phyloP scores from a whole-genome alignment of 2,888 invertebrate genomes.

The Tetragnatha montana region DNA sequence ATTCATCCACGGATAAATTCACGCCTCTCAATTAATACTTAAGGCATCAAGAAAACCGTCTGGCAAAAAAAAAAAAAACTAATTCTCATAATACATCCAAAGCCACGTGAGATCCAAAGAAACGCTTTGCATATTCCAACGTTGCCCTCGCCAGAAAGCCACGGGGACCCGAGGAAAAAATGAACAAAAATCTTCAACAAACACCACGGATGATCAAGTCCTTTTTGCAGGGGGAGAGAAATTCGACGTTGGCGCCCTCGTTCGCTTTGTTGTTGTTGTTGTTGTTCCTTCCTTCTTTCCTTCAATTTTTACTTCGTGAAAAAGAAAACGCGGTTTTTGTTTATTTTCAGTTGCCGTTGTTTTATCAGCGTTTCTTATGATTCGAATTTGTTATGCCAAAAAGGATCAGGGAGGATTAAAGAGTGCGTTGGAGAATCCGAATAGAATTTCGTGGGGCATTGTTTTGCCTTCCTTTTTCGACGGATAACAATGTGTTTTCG shows the following conservation, averaged over 20 bases:
- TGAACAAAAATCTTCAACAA: constrained; percentile 14
- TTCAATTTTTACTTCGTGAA: constrained; percentile 20
- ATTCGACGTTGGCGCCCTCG: constrained; percentile 6
- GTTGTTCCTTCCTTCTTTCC: constrained; percentile 17
- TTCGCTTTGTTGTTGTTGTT: constrained; percentile 28
- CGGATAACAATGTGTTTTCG: not conserved
- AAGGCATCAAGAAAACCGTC: no score
- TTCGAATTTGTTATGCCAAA: constrained; percentile 53
- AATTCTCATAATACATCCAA: not conserved
- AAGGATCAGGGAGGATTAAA: constrained; percentile 42
- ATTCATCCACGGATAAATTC: no score
- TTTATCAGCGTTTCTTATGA: constrained; percentile 42
- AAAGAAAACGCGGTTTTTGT: constrained; percentile 22
- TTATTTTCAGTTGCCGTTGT: constrained; percentile 24
- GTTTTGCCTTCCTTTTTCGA: constrained; percentile 1
- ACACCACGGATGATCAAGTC: constrained; percentile 52
- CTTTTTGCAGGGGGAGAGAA: not conserved
- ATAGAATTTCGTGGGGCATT: constrained; percentile 20
- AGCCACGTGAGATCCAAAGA: constrained; percentile 2
- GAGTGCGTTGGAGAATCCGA: constrained; percentile 11
- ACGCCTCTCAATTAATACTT: no score
- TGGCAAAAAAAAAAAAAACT: no score
- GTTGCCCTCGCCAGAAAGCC: not conserved
- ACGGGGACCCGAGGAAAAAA: constrained; percentile 15
- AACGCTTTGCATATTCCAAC: constrained; percentile 19